Evolutionary conservation across 2,888 invertebrate species (phyloP).

Genomic region (Ischnura elegans): DNA sequence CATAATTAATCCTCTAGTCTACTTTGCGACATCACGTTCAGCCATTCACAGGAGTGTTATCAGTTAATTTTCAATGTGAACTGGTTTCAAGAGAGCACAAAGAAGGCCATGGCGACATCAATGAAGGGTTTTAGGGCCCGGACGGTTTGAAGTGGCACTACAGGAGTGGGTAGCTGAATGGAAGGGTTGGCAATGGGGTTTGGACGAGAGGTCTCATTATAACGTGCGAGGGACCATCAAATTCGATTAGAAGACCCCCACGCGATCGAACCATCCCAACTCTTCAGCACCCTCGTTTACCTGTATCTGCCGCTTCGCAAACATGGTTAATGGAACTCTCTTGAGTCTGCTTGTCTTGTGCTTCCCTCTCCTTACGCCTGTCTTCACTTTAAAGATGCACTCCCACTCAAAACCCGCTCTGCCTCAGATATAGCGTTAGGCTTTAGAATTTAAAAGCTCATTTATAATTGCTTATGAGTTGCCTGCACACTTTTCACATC

Average conservation of each 20-base stretch:
- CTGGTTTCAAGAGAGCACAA: background rate
- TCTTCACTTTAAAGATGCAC: background rate
- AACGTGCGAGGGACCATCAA: slow-evolving; percentile 65
- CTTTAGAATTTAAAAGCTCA: no score
- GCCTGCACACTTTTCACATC: no score
- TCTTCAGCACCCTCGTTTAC: background rate
- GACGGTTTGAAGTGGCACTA: background rate
- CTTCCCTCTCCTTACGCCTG: background rate
- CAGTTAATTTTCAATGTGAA: no score
- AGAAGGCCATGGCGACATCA: background rate
- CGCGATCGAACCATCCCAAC: slow-evolving; percentile 39
- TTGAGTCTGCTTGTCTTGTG: background rate
- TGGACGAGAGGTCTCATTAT: slow-evolving; percentile 65
- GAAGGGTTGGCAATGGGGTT: background rate
- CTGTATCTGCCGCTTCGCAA: background rate
- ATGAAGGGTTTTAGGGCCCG: background rate
- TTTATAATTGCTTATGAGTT: no score
- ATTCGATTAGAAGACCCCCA: slow-evolving; percentile 54
- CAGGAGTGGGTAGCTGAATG: background rate
- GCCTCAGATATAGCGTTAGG: no score
- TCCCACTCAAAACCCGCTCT: no score
- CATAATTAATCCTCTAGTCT: no score
- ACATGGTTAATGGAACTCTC: background rate
- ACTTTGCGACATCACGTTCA: no score
- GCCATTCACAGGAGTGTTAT: no score